Percentiles rank a stretch among this genome's conserved stretches.
Conservation (phyloP, 1,140 invertebrate species). For the Diuraphis noxia region DNA sequence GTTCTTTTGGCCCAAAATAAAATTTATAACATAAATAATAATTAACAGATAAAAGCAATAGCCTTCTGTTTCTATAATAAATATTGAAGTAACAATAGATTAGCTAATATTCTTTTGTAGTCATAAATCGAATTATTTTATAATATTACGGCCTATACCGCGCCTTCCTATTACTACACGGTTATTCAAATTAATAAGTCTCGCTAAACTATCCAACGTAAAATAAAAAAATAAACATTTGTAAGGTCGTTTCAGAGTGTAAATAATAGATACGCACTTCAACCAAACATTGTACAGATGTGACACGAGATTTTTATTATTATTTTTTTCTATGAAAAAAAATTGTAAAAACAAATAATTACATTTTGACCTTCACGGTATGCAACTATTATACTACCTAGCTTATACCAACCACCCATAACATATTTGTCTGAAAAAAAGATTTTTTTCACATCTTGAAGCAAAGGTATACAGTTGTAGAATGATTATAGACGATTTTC, state of each 20-base stretch:
- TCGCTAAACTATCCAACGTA: background rate
- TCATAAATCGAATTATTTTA: background rate
- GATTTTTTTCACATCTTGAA: background rate
- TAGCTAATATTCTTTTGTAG: background rate
- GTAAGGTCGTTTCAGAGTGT: background rate
- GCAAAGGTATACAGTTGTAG: background rate
- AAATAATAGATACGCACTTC: slow-evolving; percentile 9
- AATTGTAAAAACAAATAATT: slow-evolving; percentile 33
- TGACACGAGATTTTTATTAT: background rate
- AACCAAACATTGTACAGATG: background rate
- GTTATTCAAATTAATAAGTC: slow-evolving; percentile 4
- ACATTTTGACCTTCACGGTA: slow-evolving; percentile 8
- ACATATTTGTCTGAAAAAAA: slow-evolving; percentile 7
- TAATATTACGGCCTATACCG: background rate
- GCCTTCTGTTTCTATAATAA: no score
- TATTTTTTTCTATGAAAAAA: background rate
- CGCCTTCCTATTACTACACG: slow-evolving; percentile 1
- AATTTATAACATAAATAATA: no score
- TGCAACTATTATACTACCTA: background rate
- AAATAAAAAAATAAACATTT: background rate
- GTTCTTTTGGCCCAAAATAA: no score
- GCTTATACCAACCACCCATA: background rate
- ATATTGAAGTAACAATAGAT: no score
- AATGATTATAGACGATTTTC: background rate
- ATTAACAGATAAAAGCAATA: no score